Base-by-base conservation (phyloP, 2,888 invertebrate species). In the Metellina segmentata region DNA sequence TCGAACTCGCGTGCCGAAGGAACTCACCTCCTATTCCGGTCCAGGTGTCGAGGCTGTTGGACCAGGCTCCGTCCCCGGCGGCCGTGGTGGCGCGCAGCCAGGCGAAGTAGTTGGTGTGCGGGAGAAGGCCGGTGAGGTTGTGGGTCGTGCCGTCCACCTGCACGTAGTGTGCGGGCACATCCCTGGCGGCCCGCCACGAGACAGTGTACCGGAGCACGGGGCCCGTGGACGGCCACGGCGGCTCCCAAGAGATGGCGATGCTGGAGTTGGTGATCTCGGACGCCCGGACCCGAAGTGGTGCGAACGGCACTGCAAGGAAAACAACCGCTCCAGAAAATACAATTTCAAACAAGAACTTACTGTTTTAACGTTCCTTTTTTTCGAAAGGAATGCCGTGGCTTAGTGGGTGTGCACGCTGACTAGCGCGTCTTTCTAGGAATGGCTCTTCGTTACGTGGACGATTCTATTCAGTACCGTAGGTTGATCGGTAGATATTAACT, bases 51-150 rank as follows among this genome's bases (percentile, higher is more conserved):
- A 77, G 9, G 11, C 7, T n/a, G 9, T 34, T 69, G 6, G 89
- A 89, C 89, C 89, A 89, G 5, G 53, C 49, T 34, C 89, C 89
- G 7, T 13, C n/a, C 20, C 89, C 89, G 7, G 77, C 89, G 6
- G 53, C 69, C 9, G 81, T 89, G 4, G 7, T 52, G 6, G 89
- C 89, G 9, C 20, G 34, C 6, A 89, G 77, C 48, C 69, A 51
- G 13, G 82, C 52, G 2, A 51, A 51, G 20, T 89, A 89, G 49
- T 81, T 82, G 16, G 82, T 83, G 52, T 77, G 82, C 4, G 89
- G 77, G 9, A 9, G 4, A 0, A 89, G 69, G 6, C 52, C n/a
- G 4, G 51, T 34, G 9, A 89, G 75, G 7, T 49, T 20, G 52
- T 52, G 77, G 7, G 20, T 11, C 7, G 75, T 75, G 0, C 13